phyloP scores from a whole-genome alignment of 2,888 invertebrate genomes.

The Leptinotarsa peninsularis region DNA sequence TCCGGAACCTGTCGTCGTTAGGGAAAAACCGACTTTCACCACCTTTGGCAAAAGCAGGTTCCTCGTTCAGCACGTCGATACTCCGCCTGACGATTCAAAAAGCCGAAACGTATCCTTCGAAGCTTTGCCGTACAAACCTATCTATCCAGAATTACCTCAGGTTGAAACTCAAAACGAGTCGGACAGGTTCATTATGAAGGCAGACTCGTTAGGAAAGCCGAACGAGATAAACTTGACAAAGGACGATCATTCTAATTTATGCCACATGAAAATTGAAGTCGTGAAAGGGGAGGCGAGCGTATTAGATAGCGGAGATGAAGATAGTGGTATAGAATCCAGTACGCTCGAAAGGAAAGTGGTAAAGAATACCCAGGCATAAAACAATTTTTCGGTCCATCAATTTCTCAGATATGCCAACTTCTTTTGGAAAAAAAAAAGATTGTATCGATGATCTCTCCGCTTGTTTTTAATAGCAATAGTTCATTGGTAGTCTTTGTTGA shows the following conservation, averaged over 20 bases:
- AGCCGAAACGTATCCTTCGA: conserved; percentile 64
- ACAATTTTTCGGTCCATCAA: not conserved
- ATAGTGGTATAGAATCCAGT: conserved; percentile 76
- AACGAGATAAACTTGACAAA: not conserved
- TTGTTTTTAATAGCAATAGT: not conserved
- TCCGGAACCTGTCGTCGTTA: conserved; percentile 65
- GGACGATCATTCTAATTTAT: conserved; percentile 24
- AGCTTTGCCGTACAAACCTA: conserved; percentile 63
- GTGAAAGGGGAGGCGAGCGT: conserved; percentile 71
- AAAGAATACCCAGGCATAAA: conserved; percentile 40
- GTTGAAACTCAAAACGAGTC: conserved; percentile 1
- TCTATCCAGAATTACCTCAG: conserved; percentile 23
- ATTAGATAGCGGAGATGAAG: conserved; percentile 75
- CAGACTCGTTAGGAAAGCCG: not conserved
- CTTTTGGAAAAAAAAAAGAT: not conserved
- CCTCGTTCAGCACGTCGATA: conserved; percentile 65
- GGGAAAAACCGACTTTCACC: conserved; percentile 70
- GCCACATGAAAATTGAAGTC: conserved; percentile 50
- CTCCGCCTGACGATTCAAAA: conserved; percentile 57
- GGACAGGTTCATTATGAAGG: conserved; percentile 13
- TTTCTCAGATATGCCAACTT: conserved; percentile 12
- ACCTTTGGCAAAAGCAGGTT: conserved; percentile 72
- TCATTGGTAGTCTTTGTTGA: too few relatives aligned
- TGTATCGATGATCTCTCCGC: not conserved
- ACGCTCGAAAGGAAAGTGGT: conserved; percentile 69